Percentiles rank a stretch among this genome's conserved stretches.
phyloP scores from a whole-genome alignment of 1,140 invertebrate genomes.

The Dendroctonus ponderosae region DNA sequence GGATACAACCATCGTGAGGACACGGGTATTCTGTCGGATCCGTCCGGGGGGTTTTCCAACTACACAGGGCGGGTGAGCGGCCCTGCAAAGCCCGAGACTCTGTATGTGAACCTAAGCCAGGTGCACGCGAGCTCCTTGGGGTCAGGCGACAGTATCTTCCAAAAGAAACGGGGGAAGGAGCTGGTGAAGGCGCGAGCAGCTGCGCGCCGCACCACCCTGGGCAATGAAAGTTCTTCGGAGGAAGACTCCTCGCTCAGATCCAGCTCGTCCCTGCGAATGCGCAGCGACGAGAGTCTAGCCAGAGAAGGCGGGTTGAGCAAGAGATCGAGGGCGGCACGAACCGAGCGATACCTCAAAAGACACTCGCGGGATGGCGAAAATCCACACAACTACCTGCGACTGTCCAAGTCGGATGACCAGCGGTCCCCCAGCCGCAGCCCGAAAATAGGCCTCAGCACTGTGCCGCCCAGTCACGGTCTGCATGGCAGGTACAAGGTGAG shows the following conservation, averaged over 20 bases:
- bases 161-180: constrained; percentile 57
- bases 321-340: constrained; percentile 65
- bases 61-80: constrained; percentile 48
- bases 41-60: constrained; percentile 50
- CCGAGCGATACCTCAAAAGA: constrained; percentile 74
- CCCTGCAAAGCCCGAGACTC: constrained; percentile 9
- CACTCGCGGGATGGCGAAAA: constrained; percentile 68
- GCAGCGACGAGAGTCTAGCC: constrained; percentile 63
- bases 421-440: constrained; percentile 40
- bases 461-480: constrained; percentile 47
- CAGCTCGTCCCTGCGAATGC: constrained; percentile 63
- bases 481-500: constrained; percentile 41
- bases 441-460: constrained; percentile 43
- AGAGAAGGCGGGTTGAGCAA: constrained; percentile 46
- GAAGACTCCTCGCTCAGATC: constrained; percentile 65
- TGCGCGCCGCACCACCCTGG: constrained; percentile 59
- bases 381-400: constrained; percentile 45
- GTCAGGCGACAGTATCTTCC: constrained; percentile 54
- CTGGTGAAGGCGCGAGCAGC: constrained; percentile 62
- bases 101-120: constrained; percentile 46
- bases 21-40: constrained; percentile 48
- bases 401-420: constrained; percentile 45
- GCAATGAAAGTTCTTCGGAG: constrained; percentile 68
- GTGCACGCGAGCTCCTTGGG: constrained; percentile 15
- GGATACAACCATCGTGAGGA: constrained; percentile 51